These are phyloP conservation scores for Microcebus murinus DNA, from an alignment of 2,113 vertebrate genomes.

Conservation along the genomic window DNA sequence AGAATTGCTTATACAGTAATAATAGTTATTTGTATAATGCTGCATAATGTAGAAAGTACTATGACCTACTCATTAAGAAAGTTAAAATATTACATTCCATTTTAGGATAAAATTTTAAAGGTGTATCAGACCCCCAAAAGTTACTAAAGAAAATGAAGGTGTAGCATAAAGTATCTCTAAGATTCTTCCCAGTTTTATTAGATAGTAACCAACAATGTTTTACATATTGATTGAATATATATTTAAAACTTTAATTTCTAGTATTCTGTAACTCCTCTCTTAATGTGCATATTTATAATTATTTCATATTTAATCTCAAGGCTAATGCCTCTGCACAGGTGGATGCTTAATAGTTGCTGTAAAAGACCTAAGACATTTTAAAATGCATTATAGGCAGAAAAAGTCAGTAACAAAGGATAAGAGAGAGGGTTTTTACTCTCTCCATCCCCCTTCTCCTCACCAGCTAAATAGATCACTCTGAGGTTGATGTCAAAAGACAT, in stretches of 20 bases:
- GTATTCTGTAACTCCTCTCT: not conserved
- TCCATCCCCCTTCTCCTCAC: not conserved
- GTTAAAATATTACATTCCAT: conserved; percentile 11
- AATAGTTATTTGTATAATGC: not conserved
- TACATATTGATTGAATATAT: not conserved
- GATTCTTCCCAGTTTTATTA: not conserved
- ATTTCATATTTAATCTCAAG: not conserved
- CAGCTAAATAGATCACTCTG: not conserved
- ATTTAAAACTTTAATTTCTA: not conserved
- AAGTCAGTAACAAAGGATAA: not conserved
- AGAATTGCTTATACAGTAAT: not conserved
- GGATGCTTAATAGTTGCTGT: not conserved
- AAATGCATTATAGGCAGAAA: not conserved
- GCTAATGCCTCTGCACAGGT: not conserved
- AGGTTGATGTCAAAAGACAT: conserved; percentile 6
- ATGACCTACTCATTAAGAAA: not conserved
- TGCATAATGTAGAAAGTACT: not conserved
- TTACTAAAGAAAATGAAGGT: not conserved
- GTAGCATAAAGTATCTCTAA: not conserved
- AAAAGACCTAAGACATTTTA: not conserved
- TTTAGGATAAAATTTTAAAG: conserved; percentile 37
- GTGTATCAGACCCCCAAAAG: not conserved
- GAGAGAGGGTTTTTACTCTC: not conserved
- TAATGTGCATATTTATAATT: not conserved
- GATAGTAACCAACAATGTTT: not conserved